Evolutionary conservation across 2,797 vertebrate species (phyloP), one percentile per base, ranked within the genome.

Genomic region (Ceyx erithaca): DNA sequence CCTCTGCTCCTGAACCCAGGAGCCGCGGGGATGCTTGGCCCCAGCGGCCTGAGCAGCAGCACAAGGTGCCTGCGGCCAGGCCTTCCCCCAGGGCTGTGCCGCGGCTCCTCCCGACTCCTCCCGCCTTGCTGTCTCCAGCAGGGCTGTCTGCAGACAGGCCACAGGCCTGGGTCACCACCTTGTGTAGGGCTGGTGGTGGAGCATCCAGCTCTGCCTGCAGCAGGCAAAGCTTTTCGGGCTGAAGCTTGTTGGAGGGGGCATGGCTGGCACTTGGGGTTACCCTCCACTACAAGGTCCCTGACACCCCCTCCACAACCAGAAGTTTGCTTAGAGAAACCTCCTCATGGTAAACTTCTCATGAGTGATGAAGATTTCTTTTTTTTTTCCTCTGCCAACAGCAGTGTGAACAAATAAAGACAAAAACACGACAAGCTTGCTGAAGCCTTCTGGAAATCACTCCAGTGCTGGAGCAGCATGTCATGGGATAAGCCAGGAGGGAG

Each of bases 31-130:
- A 7, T 15, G 28, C 48, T 62, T 30, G 20, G 22, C 57, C n/a
- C 9, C 31, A 4, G 7, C 37, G 19, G 20, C 22, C 31, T 11
- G 25, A 13, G 3, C 0, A 1, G 33, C 0, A 12, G 6, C 2
- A 12, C 4, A 35, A 18, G 15, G 11, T 10, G 22, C 54, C n/a
- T 22, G 20, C 3, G 13, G n/a, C n/a, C n/a, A 1, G 5, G 35
- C 12, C 17, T 35, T n/a, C 7, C 4, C 1, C 4, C 6, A 6
- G 18, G 28, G 30, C 51, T 19, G 28, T n/a, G 28, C 0, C 1
- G 3, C 18, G 62, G 28, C 30, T 46, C 15, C 35, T 33, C 26
- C 19, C 21, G 21, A 9, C 28, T 14, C 25, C 23, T 23, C 17
- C 3, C 1, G 6, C 8, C 40, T 7, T 11, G 33, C 48, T 15